Percentiles rank a stretch among this genome's conserved stretches.
phyloP scores from a whole-genome alignment of 1,140 invertebrate genomes.

The Chionoecetes opilio region DNA sequence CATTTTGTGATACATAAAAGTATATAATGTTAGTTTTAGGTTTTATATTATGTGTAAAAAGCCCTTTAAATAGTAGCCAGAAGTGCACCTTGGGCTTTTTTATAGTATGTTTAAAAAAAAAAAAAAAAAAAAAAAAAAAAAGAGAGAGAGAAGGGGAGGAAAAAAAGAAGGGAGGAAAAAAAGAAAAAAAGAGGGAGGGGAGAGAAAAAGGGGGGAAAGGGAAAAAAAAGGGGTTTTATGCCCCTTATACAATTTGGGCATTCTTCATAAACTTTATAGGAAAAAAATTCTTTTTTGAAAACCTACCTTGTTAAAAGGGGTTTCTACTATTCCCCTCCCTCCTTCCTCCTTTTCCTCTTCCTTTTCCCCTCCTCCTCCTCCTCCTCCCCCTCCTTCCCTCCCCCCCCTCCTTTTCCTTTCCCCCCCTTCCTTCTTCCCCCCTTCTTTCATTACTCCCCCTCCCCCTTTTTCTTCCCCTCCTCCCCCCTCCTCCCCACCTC shows the following conservation, averaged over 20 bases:
- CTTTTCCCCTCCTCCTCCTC: not conserved
- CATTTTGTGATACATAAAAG: too few relatives aligned
- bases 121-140: too few relatives aligned
- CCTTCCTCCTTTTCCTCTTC: not conserved
- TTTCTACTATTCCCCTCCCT: not conserved
- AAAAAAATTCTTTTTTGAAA: not conserved
- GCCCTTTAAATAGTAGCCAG: too few relatives aligned
- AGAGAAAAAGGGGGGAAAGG: too few relatives aligned
- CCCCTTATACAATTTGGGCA: not conserved
- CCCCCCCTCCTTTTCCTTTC: not conserved
- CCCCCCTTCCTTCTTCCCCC: not conserved
- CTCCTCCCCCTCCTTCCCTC: not conserved
- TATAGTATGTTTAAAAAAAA: too few relatives aligned
- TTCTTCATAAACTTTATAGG: slow-evolving; percentile 6
- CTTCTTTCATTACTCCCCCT: not conserved
- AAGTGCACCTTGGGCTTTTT: too few relatives aligned
- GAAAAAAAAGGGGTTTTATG: too few relatives aligned
- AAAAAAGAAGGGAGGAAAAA: too few relatives aligned
- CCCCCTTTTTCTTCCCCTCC: not conserved
- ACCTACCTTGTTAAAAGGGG: not conserved
- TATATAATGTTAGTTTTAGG: too few relatives aligned
- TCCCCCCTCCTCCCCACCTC: not conserved
- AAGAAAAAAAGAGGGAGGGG: too few relatives aligned
- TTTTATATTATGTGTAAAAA: too few relatives aligned
- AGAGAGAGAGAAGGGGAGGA: too few relatives aligned